Evolutionary conservation across 2,797 vertebrate genomes (phyloP).

Genomic region (Xyrichtys novacula): DNA sequence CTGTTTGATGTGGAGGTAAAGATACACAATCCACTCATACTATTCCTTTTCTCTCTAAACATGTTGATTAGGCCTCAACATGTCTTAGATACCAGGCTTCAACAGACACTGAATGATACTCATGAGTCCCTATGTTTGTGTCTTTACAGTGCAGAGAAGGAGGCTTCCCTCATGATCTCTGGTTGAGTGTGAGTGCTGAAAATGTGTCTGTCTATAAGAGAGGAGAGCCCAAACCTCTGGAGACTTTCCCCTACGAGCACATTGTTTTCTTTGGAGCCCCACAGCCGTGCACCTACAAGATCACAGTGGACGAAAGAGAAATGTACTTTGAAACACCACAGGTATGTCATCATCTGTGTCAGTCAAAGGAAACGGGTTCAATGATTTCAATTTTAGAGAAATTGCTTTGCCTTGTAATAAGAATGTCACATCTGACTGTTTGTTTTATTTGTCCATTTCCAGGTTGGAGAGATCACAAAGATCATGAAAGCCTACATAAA

Average conservation of each 20-base stretch:
- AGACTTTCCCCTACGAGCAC: conserved; percentile 94
- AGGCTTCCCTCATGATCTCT: conserved; percentile 94
- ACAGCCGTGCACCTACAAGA: conserved; percentile 92
- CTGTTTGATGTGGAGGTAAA: conserved; percentile 94
- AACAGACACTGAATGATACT: background rate
- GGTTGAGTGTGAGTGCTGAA: conserved; percentile 94
- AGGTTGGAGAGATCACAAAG: conserved; percentile 96
- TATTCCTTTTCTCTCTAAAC: background rate
- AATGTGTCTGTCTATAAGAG: conserved; percentile 94
- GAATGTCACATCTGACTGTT: conserved; percentile 1
- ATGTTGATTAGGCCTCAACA: background rate
- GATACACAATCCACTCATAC: background rate
- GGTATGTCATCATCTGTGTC: conserved; percentile 72
- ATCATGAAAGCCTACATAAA: conserved; percentile 98
- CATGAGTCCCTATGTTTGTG: conserved; percentile 5
- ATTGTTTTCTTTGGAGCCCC: conserved; percentile 95
- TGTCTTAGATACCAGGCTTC: background rate
- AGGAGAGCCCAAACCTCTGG: conserved; percentile 91
- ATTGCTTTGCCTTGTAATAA: too few species aligned
- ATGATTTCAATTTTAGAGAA: too few species aligned
- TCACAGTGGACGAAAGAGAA: conserved; percentile 94
- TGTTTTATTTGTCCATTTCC: conserved; percentile 27
- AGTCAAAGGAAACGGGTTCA: background rate
- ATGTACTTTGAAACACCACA: conserved; percentile 95
- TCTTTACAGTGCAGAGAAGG: conserved; percentile 91